Base-by-base conservation (phyloP, 1,140 invertebrate genomes). In the Holotrichia oblita region DNA sequence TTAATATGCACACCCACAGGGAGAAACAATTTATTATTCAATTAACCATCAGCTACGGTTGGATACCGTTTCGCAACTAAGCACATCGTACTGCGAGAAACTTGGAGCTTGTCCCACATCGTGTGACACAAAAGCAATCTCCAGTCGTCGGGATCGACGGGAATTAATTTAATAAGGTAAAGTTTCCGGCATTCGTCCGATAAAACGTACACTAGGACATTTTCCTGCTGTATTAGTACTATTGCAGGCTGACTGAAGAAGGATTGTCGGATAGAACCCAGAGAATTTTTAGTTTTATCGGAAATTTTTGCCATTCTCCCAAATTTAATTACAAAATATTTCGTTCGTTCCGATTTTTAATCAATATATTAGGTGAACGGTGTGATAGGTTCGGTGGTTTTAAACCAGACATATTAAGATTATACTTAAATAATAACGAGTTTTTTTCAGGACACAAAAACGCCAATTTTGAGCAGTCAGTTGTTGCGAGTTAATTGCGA, bases 11-110 rank as follows among this genome's bases (percentile, higher is more conserved):
- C 48, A 55, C 48, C 48, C 48, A 17, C 14, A 55, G 48, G 48
- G 48, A 7, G 48, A 17, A 55, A 55, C 48, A 55, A 55, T 55
- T 55, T 55, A 55, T 55, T 55, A 55, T 55, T 55, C 48, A 55
- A 55, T 55, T 55, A 55, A 55, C 48, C 48, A 55, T 55, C 48
- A n/a, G 48, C 48, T n/a, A 55, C 48, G 48, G 48, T n/a, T 55
- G 48, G 48, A 55, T 55, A 55, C 0, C 7, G 48, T 55, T 55
- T 55, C 48, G 6, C 48, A 17, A 55, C 48, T 55, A 55, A 55
- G 48, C 48, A 55, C 48, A 14, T 14, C 14, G 14, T 55, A 55
- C 14, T 14, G 14, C n/a, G 48, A 55, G 48, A 55, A 55, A 55
- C 48, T 55, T 17, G 48, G 48, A 44, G 48, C 14, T 55, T 55